Conservation (phyloP, 2,888 invertebrate genomes). For the Morpho achilles region DNA sequence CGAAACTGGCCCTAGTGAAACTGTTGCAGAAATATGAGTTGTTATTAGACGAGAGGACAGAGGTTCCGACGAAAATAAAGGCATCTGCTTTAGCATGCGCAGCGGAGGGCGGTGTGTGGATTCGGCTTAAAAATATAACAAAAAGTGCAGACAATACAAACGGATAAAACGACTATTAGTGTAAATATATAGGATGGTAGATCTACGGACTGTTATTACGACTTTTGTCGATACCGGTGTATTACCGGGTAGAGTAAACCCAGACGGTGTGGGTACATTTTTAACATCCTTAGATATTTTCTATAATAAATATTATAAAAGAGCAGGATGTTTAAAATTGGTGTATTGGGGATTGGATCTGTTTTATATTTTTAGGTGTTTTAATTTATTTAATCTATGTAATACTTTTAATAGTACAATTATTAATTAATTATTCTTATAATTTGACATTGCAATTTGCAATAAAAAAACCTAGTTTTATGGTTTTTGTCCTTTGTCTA, state of each 20-base stretch:
- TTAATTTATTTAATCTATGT: too few relatives aligned
- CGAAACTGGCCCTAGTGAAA: slow-evolving; percentile 64
- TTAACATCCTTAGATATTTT: slow-evolving; percentile 1
- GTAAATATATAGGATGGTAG: too few relatives aligned
- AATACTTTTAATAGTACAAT: too few relatives aligned
- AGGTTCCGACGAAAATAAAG: slow-evolving; percentile 55
- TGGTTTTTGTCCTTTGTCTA: too few relatives aligned
- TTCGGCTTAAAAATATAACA: slow-evolving; percentile 47
- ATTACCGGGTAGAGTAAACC: too few relatives aligned
- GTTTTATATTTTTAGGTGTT: too few relatives aligned
- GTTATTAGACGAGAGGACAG: slow-evolving; percentile 49
- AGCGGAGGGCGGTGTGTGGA: slow-evolving; percentile 61
- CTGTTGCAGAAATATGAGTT: slow-evolving; percentile 58
- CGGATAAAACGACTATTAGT: background rate
- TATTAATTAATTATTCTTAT: too few relatives aligned
- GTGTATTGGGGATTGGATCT: background rate
- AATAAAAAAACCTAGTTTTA: too few relatives aligned
- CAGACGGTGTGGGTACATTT: too few relatives aligned
- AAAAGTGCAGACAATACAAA: background rate
- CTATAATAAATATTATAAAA: slow-evolving; percentile 3
- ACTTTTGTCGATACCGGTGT: too few relatives aligned
- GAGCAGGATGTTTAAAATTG: background rate
- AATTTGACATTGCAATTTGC: too few relatives aligned
- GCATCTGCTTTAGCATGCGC: slow-evolving; percentile 53
- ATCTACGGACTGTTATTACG: too few relatives aligned